Evolutionary conservation across 23 tunicate genomes (phyloP).

Genomic region (Halocynthia aurantium): DNA sequence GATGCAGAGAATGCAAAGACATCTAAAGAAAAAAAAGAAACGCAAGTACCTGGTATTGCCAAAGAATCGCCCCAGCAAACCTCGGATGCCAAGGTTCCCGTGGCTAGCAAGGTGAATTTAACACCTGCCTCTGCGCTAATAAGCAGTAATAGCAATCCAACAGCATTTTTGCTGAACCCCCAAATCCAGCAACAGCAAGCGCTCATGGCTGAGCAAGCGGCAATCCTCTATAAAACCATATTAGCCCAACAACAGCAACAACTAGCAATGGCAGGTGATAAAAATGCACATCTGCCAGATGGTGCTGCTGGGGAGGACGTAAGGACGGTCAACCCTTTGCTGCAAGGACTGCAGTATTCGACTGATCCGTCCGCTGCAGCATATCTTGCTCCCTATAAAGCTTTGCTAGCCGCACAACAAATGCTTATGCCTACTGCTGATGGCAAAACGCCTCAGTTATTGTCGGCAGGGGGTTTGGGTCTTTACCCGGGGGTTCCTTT

Average conservation of each 20-base stretch:
- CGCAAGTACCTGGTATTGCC: too few relatives aligned
- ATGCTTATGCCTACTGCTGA: slow-evolving; percentile 21
- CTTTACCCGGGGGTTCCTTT: slow-evolving; percentile 24
- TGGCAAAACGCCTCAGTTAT: slow-evolving; percentile 21
- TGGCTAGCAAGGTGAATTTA: too few relatives aligned
- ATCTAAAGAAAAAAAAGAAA: too few relatives aligned
- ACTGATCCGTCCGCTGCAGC: slow-evolving; percentile 10
- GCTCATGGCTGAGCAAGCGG: slow-evolving; percentile 17
- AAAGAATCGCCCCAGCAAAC: too few relatives aligned
- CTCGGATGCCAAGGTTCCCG: too few relatives aligned
- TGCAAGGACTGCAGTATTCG: slow-evolving; percentile 12
- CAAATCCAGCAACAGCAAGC: slow-evolving; percentile 32
- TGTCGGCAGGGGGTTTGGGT: slow-evolving; percentile 18
- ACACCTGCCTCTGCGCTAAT: too few relatives aligned
- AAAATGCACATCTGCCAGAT: not conserved
- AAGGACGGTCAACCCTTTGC: slow-evolving; percentile 8
- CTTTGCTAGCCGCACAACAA: slow-evolving; percentile 21
- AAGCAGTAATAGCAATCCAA: not conserved
- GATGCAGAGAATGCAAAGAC: too few relatives aligned
- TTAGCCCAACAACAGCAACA: slow-evolving; percentile 22
- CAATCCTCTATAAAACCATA: slow-evolving; percentile 24
- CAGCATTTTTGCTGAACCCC: slow-evolving; percentile 16
- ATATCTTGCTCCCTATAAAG: slow-evolving; percentile 20
- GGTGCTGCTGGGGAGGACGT: not conserved
- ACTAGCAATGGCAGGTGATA: not conserved